phyloP scores from a whole-genome alignment of 2,113 vertebrate species.

The Phalacrocorax pelagicus region DNA sequence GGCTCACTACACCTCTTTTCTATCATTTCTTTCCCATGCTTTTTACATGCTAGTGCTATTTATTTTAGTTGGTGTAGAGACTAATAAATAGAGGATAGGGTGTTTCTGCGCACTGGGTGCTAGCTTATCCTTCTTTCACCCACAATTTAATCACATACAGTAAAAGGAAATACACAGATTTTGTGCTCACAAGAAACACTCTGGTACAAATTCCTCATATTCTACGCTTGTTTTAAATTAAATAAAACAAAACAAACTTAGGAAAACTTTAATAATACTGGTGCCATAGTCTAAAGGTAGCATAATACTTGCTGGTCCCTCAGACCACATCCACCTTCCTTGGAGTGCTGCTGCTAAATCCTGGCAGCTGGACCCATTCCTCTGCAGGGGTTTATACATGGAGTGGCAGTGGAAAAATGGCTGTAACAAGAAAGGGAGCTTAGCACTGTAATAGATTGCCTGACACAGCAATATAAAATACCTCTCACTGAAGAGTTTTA shows the following conservation, averaged over 20 bases:
- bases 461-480: neutral
- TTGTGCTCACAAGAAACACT: neutral
- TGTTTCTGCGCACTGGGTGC: neutral
- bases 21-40: neutral
- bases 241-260: neutral
- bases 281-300: neutral
- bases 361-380: neutral
- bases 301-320: neutral
- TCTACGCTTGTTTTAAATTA: neutral
- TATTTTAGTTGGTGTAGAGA: neutral
- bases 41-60: neutral
- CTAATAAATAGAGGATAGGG: neutral
- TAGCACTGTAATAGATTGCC: neutral
- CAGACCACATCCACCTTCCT: rapidly evolving
- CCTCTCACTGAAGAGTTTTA: neutral
- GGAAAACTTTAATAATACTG: neutral
- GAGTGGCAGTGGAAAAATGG: neutral
- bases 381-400: neutral
- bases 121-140: neutral
- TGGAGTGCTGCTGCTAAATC: neutral
- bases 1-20: neutral
- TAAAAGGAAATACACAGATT: neutral
- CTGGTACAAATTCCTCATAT: neutral
- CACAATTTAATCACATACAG: neutral
- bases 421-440: neutral